Base-by-base conservation (phyloP, 2,113 vertebrate species). In the Paradisaea rubra region DNA sequence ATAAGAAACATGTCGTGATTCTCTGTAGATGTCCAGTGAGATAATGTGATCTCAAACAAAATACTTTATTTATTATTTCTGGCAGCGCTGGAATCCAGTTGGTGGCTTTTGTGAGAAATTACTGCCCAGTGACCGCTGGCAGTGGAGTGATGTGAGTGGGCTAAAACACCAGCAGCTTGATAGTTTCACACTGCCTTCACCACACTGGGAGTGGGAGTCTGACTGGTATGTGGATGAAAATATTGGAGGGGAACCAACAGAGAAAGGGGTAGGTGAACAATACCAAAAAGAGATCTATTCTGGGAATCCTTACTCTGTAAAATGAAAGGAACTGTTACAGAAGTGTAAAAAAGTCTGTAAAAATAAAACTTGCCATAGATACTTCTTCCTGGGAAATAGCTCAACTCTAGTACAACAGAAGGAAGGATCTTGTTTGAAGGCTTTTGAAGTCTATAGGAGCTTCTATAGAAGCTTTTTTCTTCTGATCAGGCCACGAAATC, bases 221-320 rank as follows among this genome's bases (percentile, higher is more conserved):
- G 99, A 99, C 98, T 99, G 99, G 99, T 98, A 99, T 56, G 97
- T 98, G 96, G 99, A 99, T 95, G 99, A 99, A 96, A 99, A 99
- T 97, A 99, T 99, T 94, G 99, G 98, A 95, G 99, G 99, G 85
- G 99, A 99, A 63, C 98, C 98, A 97, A 99, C 99, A 50, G 99
- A 99, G 94, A 99, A 99, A 98, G 99, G 96, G 98, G 99, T 99
- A 97, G 98, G 98, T 98, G 92, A 95, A 97, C 47, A 73, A 89
- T 70, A 61, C 42, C 61, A n/a, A 61, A 56, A 91, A 91, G 57
- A 60, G 76, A 53, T 94, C 69, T 95, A 0, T 96, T 94, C 88
- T 78, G 90, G 72, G 77, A 86, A 88, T 81, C 66, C 41, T 72
- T 71, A 39, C 44, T 88, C 49, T 94, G 64, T 93, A 74, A 68